Percentiles rank a stretch among this genome's conserved stretches.
Conservation (phyloP, 2,888 invertebrate species). For the Philhelius pedissequus region DNA sequence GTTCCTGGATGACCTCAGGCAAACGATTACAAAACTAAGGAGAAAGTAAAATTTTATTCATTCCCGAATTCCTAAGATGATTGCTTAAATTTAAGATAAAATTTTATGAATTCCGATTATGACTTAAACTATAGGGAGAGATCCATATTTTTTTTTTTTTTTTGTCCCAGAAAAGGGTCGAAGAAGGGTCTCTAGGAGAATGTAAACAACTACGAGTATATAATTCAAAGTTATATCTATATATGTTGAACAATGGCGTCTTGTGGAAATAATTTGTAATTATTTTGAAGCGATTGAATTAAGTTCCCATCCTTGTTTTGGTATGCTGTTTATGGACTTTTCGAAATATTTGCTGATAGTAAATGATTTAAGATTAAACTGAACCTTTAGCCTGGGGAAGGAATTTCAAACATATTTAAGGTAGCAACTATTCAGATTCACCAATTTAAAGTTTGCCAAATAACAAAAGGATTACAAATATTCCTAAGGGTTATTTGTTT, state of each 20-base stretch:
- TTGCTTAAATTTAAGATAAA: slow-evolving; percentile 34
- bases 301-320: not conserved
- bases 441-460: not conserved
- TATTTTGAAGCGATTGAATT: slow-evolving; percentile 1
- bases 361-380: not conserved
- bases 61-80: slow-evolving; percentile 39
- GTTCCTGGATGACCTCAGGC: slow-evolving; percentile 36
- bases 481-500: not conserved
- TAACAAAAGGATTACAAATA: not conserved
- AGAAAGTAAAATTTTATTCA: slow-evolving; percentile 38
- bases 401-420: not conserved
- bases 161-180: not conserved
- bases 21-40: slow-evolving; percentile 23
- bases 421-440: not conserved
- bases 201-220: not conserved
- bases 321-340: slow-evolving; percentile 8
- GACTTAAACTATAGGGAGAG: slow-evolving; percentile 5
- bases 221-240: too few species aligned
- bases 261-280: not conserved
- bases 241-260: slow-evolving; percentile 1
- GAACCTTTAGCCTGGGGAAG: not conserved
- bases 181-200: not conserved
- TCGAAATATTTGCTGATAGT: slow-evolving; percentile 4
- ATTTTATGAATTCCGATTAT: slow-evolving; percentile 49
- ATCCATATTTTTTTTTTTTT: not conserved